Evolutionary conservation across 2,113 vertebrate species (phyloP).

Genomic region (Callionymus lyra): DNA sequence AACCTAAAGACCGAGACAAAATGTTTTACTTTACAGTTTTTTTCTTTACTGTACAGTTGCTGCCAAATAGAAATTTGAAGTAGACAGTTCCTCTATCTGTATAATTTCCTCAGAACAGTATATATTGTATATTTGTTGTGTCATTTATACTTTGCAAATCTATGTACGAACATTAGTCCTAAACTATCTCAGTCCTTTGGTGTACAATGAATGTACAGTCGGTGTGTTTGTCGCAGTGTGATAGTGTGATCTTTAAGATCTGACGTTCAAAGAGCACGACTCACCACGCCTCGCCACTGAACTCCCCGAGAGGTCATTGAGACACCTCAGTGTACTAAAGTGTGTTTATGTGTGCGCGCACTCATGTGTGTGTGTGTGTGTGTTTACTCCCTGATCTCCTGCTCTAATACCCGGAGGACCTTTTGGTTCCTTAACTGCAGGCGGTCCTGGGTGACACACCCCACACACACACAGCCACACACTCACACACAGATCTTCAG

Average conservation of each 20-base stretch:
- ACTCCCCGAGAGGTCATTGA: slow-evolving; percentile 57
- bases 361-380: slow-evolving; percentile 14
- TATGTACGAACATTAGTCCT: no score
- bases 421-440: slow-evolving; percentile 56
- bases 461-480: slow-evolving; percentile 17
- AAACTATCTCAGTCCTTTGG: no score
- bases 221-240: slow-evolving; percentile 10
- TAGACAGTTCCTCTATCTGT: not conserved
- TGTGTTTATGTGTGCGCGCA: slow-evolving; percentile 12
- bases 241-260: slow-evolving; percentile 53
- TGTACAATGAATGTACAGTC: not conserved
- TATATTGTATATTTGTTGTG: not conserved
- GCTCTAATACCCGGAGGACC: slow-evolving; percentile 61
- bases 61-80: no score
- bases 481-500: slow-evolving; percentile 44
- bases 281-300: slow-evolving; percentile 56
- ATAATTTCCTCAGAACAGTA: not conserved
- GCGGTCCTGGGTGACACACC: slow-evolving; percentile 40
- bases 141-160: no score
- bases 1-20: no score
- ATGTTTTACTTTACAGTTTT: no score
- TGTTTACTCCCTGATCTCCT: slow-evolving; percentile 42
- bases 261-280: slow-evolving; percentile 54
- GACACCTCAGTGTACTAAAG: slow-evolving; percentile 26
- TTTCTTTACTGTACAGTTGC: no score